Evolutionary conservation across 1,140 invertebrate genomes (phyloP), one percentile per base, ranked within the genome.

Genomic region (Archegozetes longisetosus): DNA sequence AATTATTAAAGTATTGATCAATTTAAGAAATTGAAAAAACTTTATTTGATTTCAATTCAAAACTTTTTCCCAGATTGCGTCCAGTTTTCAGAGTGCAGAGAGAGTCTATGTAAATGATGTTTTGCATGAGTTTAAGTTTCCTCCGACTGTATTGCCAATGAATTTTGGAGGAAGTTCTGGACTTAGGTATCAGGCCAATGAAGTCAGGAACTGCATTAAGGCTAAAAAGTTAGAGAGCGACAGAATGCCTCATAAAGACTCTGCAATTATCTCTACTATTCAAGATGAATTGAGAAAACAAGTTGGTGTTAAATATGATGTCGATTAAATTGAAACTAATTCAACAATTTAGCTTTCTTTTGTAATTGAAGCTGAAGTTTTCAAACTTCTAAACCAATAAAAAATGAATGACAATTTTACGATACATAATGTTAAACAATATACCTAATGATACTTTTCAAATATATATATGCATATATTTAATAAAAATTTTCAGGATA

Each of bases 181-280:
- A 22, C 70, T 89, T 17, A 72, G 77, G 29, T 88, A 82, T 66
- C 80, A 90, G 73, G 82, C 84, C 9, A 71, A 79, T 51, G 84
- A 86, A 74, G 82, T 79, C 22, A 75, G 81, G 26, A 72, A 75
- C 63, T 86, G 84, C 66, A 76, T 89, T 57, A 66, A 73, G 61
- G 71, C 75, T 65, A 81, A 82, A 78, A 66, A 79, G 53, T 69
- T 72, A 17, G 81, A 85, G 71, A 81, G 81, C 67, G 72, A 77
- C 6, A 72, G 70, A 53, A 73, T 85, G 3, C 68, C 76, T 9
- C 77, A 80, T 54, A 72, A 76, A 9, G 77, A 82, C 56, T 82
- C 79, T 55, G 67, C 83, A 63, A 64, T 76, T 12, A 70, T 85
- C 25, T 79, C 82, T 0, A 73, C 78, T 66, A 72, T 83, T 25